Conservation (phyloP, 2,888 invertebrate species). For the Thymelicus lineola region DNA sequence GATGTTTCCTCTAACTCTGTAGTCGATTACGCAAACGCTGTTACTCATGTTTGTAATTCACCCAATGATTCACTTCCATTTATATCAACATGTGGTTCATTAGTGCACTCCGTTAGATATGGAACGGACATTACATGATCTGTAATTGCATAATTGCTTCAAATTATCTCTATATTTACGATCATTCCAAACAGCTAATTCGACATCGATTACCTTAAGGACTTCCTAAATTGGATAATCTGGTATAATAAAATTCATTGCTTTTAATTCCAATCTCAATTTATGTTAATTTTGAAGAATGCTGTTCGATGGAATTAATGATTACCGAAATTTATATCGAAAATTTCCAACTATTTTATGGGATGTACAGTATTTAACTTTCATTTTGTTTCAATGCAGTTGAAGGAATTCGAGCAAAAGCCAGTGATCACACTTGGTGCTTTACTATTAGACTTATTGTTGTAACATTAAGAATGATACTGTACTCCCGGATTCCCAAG, state of each 20-base stretch:
- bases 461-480: too few species aligned
- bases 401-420: background rate
- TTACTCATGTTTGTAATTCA: constrained; percentile 19
- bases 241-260: constrained; percentile 15
- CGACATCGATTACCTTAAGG: constrained; percentile 23
- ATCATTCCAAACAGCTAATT: constrained; percentile 7
- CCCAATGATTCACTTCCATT: constrained; percentile 29
- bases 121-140: constrained; percentile 21
- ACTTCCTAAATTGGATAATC: constrained; percentile 20
- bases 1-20: constrained; percentile 15
- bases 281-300: background rate
- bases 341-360: background rate
- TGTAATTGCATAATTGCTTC: constrained; percentile 32
- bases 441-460: too few species aligned
- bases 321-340: background rate
- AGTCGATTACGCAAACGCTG: constrained; percentile 15
- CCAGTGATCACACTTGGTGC: too few species aligned
- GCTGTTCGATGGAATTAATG: background rate
- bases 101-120: constrained; percentile 10
- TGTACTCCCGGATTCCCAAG: too few species aligned
- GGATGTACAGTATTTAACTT: background rate
- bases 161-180: constrained; percentile 30
- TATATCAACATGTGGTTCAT: constrained; percentile 38
- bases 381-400: background rate
- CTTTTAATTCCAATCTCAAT: background rate